phyloP scores from a whole-genome alignment of 1,140 invertebrate genomes.

The Magallana gigas region DNA sequence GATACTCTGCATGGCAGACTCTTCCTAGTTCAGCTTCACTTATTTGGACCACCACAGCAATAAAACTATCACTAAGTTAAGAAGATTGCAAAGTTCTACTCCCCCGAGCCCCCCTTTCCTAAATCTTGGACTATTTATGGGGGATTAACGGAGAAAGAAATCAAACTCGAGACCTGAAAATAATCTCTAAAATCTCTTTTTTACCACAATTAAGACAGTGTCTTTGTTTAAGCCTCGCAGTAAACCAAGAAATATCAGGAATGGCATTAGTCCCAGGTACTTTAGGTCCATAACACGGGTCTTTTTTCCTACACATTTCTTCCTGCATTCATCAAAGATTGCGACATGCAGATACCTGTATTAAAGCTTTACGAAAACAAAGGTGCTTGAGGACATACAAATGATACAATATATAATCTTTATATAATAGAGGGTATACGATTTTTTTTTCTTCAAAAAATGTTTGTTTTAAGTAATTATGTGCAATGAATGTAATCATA shows the following conservation, averaged over 20 bases:
- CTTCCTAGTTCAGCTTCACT: constrained; percentile 11
- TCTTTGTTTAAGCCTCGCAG: background rate
- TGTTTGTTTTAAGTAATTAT: too few relatives aligned
- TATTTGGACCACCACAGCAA: constrained; percentile 33
- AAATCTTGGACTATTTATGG: constrained; percentile 41
- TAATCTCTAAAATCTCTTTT: background rate
- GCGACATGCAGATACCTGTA: too few relatives aligned
- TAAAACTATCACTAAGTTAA: constrained; percentile 52
- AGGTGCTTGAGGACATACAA: too few relatives aligned
- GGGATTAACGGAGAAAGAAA: background rate
- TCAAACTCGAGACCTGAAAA: background rate
- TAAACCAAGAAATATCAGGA: background rate
- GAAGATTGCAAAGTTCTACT: constrained; percentile 19
- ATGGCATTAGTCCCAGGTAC: background rate
- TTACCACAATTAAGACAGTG: background rate
- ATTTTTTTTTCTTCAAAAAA: too few relatives aligned
- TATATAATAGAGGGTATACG: too few relatives aligned
- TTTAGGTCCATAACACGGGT: constrained; percentile 23
- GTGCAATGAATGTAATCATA: too few relatives aligned
- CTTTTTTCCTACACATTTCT: background rate
- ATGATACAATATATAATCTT: too few relatives aligned
- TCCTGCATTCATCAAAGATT: too few relatives aligned
- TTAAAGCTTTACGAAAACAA: too few relatives aligned
- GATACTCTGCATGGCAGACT: constrained; percentile 29
- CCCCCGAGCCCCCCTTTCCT: background rate